A percentile compares a stretch with the other conserved stretches of the same genome.
phyloP scores from a whole-genome alignment of 2,888 invertebrate species.

The Epinotia brunnichana region DNA sequence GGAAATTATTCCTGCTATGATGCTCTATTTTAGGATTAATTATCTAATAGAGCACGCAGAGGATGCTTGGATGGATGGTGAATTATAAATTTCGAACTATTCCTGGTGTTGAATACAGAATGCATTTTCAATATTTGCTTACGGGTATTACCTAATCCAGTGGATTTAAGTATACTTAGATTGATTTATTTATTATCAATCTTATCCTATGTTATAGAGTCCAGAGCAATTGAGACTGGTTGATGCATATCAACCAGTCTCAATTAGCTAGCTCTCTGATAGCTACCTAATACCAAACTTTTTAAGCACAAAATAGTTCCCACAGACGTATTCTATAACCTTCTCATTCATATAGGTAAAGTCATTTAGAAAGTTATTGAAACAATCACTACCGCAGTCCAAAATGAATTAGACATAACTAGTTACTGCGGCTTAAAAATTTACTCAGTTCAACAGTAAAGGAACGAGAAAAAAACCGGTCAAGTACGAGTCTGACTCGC shows the following conservation, averaged over 20 bases:
- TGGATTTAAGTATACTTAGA: not conserved
- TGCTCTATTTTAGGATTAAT: slow-evolving; percentile 7
- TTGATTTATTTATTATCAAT: not conserved
- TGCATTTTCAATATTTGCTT: not conserved
- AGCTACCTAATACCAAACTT: too few species aligned
- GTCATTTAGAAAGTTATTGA: not conserved
- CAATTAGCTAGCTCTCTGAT: too few species aligned
- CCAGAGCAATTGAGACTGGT: not conserved
- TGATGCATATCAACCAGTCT: too few species aligned
- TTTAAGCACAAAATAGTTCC: too few species aligned
- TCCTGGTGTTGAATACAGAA: not conserved
- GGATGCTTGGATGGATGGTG: not conserved
- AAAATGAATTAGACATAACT: not conserved
- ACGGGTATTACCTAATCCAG: not conserved
- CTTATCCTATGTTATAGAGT: not conserved
- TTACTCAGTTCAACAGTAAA: not conserved
- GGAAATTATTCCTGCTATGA: slow-evolving; percentile 1
- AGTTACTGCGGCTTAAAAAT: not conserved
- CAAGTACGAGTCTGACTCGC: too few species aligned
- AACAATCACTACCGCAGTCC: not conserved
- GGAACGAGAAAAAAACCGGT: not conserved
- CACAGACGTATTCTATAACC: too few species aligned
- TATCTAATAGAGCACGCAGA: not conserved
- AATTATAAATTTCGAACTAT: slow-evolving; percentile 12
- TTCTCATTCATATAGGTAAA: too few species aligned